These are phyloP conservation scores for Nannoperca australis DNA, from an alignment of 2,797 vertebrate species.

Conservation along the genomic window DNA sequence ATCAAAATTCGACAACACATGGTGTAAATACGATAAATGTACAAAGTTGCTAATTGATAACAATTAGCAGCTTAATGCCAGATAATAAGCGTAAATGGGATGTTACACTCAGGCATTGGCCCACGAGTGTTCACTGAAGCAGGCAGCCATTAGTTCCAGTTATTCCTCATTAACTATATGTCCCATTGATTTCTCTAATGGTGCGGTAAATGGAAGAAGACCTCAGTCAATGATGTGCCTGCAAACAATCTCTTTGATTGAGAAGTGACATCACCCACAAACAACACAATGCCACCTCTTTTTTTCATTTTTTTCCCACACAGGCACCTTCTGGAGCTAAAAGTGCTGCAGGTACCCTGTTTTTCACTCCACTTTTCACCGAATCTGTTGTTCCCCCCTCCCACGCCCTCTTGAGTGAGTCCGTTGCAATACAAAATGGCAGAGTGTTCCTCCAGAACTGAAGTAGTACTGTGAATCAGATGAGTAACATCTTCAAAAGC, in stretches of 20 bases:
- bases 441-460: slow-evolving; percentile 17
- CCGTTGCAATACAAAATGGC: slow-evolving; percentile 1
- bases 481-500: slow-evolving; percentile 40
- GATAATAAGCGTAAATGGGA: slow-evolving; percentile 63
- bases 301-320: not conserved
- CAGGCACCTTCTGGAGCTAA: not conserved
- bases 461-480: slow-evolving; percentile 23
- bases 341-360: slow-evolving; percentile 8
- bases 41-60: slow-evolving; percentile 66
- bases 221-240: slow-evolving; percentile 61
- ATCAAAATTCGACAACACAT: slow-evolving; percentile 5
- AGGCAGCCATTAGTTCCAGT: slow-evolving; percentile 64
- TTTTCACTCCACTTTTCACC: slow-evolving; percentile 12
- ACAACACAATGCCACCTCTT: slow-evolving; percentile 6
- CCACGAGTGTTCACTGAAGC: slow-evolving; percentile 59
- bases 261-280: slow-evolving; percentile 41
- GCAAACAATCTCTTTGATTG: slow-evolving; percentile 63
- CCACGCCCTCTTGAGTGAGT: slow-evolving; percentile 2
- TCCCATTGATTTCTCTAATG: slow-evolving; percentile 75
- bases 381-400: not conserved
- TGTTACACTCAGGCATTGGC: slow-evolving; percentile 39
- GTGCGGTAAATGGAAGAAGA: slow-evolving; percentile 76
- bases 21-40: slow-evolving; percentile 27
- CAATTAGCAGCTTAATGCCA: slow-evolving; percentile 56
- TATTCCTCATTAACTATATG: slow-evolving; percentile 77